These are phyloP conservation scores for Acanthochromis polyacanthus DNA, from an alignment of 2,113 vertebrate species.

Conservation along the genomic window DNA sequence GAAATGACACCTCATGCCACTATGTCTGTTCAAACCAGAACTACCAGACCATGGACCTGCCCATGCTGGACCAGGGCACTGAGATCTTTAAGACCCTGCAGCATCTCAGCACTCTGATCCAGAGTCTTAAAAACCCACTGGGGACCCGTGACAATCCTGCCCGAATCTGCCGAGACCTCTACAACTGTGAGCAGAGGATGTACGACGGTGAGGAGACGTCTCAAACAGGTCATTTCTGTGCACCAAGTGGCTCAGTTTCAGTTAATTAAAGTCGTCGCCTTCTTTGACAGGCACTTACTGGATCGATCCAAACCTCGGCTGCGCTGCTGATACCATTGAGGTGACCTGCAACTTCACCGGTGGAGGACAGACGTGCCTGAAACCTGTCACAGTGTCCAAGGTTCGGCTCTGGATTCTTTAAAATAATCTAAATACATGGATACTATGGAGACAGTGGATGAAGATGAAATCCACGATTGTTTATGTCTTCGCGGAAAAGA, in stretches of 20 bases:
- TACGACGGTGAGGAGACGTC: slow-evolving; percentile 86
- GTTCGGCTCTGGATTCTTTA: slow-evolving; percentile 72
- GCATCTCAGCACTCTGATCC: slow-evolving; percentile 97
- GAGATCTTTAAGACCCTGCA: slow-evolving; percentile 97
- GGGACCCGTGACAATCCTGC: slow-evolving; percentile 94
- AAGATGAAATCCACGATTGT: neutral
- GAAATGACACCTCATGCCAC: neutral
- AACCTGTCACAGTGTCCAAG: slow-evolving; percentile 92
- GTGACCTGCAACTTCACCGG: slow-evolving; percentile 95
- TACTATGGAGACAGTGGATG: neutral
- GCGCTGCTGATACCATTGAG: slow-evolving; percentile 92
- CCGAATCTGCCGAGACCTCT: slow-evolving; percentile 95
- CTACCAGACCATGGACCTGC: slow-evolving; percentile 86
- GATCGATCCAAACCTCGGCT: slow-evolving; percentile 98
- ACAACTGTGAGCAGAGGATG: slow-evolving; percentile 95
- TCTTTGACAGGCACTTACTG: slow-evolving; percentile 90
- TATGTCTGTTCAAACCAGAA: slow-evolving; percentile 72
- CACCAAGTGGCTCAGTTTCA: neutral
- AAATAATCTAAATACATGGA: slow-evolving; percentile 4
- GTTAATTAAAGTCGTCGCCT: neutral
- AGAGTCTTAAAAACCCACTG: slow-evolving; percentile 95
- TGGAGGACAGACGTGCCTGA: slow-evolving; percentile 96
- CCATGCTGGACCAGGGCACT: slow-evolving; percentile 91
- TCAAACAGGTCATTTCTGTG: neutral
- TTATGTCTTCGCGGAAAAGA: slow-evolving; percentile 7